These are phyloP conservation scores for Oenanthe oenanthe DNA, from an alignment of 2,113 vertebrate species.

Conservation along the genomic window DNA sequence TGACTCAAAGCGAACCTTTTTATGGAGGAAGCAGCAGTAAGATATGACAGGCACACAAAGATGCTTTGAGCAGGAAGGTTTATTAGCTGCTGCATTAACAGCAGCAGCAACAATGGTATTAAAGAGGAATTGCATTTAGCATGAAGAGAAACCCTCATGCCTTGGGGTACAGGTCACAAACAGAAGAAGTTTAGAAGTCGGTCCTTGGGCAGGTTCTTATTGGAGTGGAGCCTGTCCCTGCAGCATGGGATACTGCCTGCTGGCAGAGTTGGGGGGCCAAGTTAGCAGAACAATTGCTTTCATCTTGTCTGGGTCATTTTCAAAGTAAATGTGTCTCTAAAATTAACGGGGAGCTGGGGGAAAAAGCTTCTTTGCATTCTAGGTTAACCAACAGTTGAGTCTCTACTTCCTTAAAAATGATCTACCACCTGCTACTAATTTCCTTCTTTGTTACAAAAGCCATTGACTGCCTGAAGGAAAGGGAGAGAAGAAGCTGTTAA, in stretches of 20 bases:
- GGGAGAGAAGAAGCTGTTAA: constrained; percentile 43
- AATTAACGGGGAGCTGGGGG: background rate
- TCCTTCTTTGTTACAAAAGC: constrained; percentile 42
- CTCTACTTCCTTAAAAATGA: constrained; percentile 44
- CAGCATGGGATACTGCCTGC: background rate
- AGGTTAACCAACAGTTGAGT: constrained; percentile 41
- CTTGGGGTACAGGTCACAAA: background rate
- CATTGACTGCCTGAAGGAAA: constrained; percentile 53
- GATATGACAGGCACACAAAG: constrained; percentile 39
- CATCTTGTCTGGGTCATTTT: background rate
- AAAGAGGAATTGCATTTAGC: constrained; percentile 18
- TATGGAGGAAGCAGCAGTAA: constrained; percentile 20
- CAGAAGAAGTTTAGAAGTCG: background rate
- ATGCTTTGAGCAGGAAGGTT: constrained; percentile 39
- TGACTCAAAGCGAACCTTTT: background rate
- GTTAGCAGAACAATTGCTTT: background rate
- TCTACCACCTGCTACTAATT: constrained; percentile 63
- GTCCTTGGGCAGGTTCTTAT: background rate
- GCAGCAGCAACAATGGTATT: constrained; percentile 26
- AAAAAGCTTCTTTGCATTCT: background rate
- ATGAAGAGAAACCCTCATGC: background rate
- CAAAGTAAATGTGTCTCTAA: background rate
- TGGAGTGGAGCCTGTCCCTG: background rate
- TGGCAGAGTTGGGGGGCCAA: background rate
- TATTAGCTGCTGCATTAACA: constrained; percentile 38